Base-by-base conservation (phyloP, 2,888 invertebrate species). In the Cecidostiba fungosa region DNA sequence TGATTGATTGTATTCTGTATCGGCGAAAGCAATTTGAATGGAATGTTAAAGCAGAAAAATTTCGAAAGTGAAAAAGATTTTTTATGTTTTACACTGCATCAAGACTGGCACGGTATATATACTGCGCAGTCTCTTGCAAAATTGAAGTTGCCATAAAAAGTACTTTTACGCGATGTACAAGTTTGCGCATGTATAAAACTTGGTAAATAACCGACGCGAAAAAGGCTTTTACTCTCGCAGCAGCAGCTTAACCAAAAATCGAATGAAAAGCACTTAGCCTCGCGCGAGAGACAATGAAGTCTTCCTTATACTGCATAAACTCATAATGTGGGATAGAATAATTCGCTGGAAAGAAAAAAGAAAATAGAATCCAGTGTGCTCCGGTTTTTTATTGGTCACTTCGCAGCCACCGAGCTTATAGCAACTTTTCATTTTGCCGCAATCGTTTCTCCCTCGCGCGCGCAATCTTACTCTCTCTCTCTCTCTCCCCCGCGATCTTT, bases 291-390 rank as follows among this genome's bases (percentile, higher is more conserved):
- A n/a, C 66, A 16, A 10, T 29, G 32, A 36, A 47, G 1, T 26
- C 23, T 23, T 23, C 26, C 14, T 10, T 14, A 36, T 47, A 47
- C n/a, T 54, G 73, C 62, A 66, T 66, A 47, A 23, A 36, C 19
- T 78, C 36, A 85, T 88, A 87, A 88, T 87, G 54, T 87, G 83
- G 85, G 87, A n/a, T 83, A 87, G 86, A 87, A 87, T 87, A 89
- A 87, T 81, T 77, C 81, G 76, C 39, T 39, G n/a, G 77, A 70
- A 43, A 59, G 66, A 36, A 70, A 54, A 85, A 69, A 54, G 62
- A 78, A 59, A 79, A 26, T 47, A 69, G 70, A 83, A n/a, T n/a
- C n/a, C n/a, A n/a, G n/a, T n/a, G n/a, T n/a, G n/a, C 83, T 86
- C 32, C 32, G 78, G 16, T 50, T 73, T 85, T 84, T 84, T 74